Base-by-base conservation (phyloP, 2,888 invertebrate species). In the Rambutsinella grinnellia region DNA sequence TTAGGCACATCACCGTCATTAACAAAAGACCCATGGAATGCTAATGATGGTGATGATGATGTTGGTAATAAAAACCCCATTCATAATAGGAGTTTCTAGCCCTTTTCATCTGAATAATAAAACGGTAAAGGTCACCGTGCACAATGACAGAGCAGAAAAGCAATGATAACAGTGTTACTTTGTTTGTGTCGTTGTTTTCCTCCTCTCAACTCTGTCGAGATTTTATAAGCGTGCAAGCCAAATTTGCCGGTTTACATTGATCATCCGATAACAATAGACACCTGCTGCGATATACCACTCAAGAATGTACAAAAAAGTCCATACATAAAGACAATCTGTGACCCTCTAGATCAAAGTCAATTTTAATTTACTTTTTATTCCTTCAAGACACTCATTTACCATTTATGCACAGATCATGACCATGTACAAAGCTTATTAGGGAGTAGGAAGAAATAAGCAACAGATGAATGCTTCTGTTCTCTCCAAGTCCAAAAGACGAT, bases 221-320 rank as follows among this genome's bases (percentile, higher is more conserved):
- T 27, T 44, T 44, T 36, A 44, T 36, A 54, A 17, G 65, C 36
- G 54, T 13, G 26, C 46, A 26, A 5, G 27, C 27, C 56, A 60
- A 60, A 46, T 57, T 60, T 60, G 60, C 60, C 46, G 60, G 60
- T 60, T 60, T 60, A 60, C 60, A 60, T 60, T 60, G 60, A 60
- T 60, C 44, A 60, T 44, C 60, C 60, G 60, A 60, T 60, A 60
- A 60, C 60, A 46, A 60, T 60, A 60, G 60, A 46, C 60, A 44
- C 60, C 60, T 60, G 60, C 60, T 60, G 60, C 3, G 60, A 44
- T 27, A 44, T 13, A 36, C 36, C 13, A 36, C 36, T 36, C 13
- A 13, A 5, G 36, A 36, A 36, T 36, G 36, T 36, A 36, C 36
- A 36, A 36, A 36, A 36, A 36, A 60, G 36, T 13, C 60, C n/a